phyloP scores from a whole-genome alignment of 2,888 invertebrate species.

The Dryadula phaetusa region DNA sequence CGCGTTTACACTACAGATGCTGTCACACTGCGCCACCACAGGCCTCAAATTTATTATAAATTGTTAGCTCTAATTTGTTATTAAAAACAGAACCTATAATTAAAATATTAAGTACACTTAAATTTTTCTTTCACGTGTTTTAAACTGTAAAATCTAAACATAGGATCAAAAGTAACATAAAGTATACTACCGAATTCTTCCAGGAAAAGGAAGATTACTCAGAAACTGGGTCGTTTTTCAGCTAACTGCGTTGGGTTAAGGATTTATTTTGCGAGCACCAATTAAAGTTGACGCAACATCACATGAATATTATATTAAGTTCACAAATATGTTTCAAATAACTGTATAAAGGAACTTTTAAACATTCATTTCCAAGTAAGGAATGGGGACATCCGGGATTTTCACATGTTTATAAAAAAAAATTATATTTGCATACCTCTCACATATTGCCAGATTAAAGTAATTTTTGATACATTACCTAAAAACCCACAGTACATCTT shows the following conservation, averaged over 20 bases:
- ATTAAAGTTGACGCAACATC: slow-evolving; percentile 59
- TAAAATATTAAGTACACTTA: no score
- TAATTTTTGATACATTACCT: no score
- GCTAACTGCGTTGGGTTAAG: slow-evolving; percentile 50
- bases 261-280: slow-evolving; percentile 61
- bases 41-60: no score
- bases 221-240: slow-evolving; percentile 38
- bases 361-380: slow-evolving; percentile 52
- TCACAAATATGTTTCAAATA: slow-evolving; percentile 61
- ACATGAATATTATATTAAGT: slow-evolving; percentile 49
- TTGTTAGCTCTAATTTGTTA: no score
- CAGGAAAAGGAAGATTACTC: slow-evolving; percentile 37
- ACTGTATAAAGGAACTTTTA: slow-evolving; percentile 50
- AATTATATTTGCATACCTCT: neutral
- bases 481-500: no score
- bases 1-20: no score
- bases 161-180: neutral
- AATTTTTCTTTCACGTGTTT: no score
- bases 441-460: no score
- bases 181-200: slow-evolving; percentile 3
- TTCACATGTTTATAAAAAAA: slow-evolving; percentile 21
- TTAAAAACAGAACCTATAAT: no score
- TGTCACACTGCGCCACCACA: no score
- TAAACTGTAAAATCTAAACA: neutral
- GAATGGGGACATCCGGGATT: slow-evolving; percentile 43